Base-by-base conservation (phyloP, 2,888 invertebrate species). In the Notocelia uddmanniana region DNA sequence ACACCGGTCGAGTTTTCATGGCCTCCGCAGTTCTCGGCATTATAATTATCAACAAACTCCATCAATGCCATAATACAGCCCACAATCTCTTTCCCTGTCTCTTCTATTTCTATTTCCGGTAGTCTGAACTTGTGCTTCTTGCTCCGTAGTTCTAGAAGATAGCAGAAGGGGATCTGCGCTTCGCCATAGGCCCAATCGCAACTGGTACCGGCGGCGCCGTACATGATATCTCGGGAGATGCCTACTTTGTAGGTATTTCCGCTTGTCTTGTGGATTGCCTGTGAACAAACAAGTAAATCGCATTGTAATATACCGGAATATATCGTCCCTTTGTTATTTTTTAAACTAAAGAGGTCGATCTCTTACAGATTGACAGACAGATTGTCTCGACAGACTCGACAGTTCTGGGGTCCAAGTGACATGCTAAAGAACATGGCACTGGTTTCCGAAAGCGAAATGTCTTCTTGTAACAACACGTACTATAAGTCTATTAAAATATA, bases 161-260 rank as follows among this genome's bases (percentile, higher is more conserved):
- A 93, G 75, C 90, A 90, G 80, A 80, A 92, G 0, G 92, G 93
- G 21, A 92, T 90, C 5, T 86, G 82, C 0, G 86, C 89, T n/a
- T 73, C 81, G 0, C 89, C 89, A 74, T 92, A 88, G 48, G 89
- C 85, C 83, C 88, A 92, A 68, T 93, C 93, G 19, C 86, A 87
- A 75, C 92, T 93, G 23, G 92, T 92, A 1, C 93, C 92, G 0
- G 91, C 81, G 0, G 92, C 92, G 10, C 84, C 85, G 66, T 91
- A 91, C 90, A 93, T 90, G 0, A 92, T 89, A 58, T 92, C 92
- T 73, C 84, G 87, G 3, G 92, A 92, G 76, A 90, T 85, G 13
- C 92, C 92, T 15, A 92, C 92, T 76, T 90, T 92, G 75, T 93
- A 93, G 2, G 81, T 90, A 58, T 85, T 88, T 2, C 91, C 89